Evolutionary conservation across 2,797 vertebrate species (phyloP), one percentile per base, ranked within the genome.

Genomic region (Molossus alvarezi): DNA sequence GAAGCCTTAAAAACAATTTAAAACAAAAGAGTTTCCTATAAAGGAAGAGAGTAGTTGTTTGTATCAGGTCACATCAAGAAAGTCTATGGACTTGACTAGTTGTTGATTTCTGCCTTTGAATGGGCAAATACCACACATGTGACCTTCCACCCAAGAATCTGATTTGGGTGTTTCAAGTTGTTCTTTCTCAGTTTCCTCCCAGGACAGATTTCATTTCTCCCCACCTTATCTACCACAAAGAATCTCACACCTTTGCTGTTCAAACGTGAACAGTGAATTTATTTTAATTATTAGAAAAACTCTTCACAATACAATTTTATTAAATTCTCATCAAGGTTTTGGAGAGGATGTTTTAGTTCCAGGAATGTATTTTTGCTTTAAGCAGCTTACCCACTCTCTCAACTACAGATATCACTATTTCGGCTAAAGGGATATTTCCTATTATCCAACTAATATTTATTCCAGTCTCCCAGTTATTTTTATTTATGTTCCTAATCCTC

Each of bases 71-170:
- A 64, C 10, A 6, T 7, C 3, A 23, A 58, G 17, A 5, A 9
- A 37, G 21, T 1, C 23, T 21, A 17, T 2, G 5, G 14, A 25
- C 27, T 21, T 29, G 25, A 7, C 60, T 33, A 5, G 75, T 57
- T 0, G 1, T 11, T 64, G 25, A 41, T 4, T 82, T 55, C 57
- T 72, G 21, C 14, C 2, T 53, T 69, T 4, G 25, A 25, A 14
- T 1, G 13, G 17, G 57, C 41, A 67, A 27, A 45, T 0, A 1
- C 9, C 13, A 12, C 7, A 1, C n/a, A 0, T 0, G 12, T 29
- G 5, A 27, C 3, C n/a, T 5, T n/a, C 18, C 8, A 0, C 9
- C 79, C 8, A 9, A 27, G 0, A 1, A 15, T 67, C 21, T 15
- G 9, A 37, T 4, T 0, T 3, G 11, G 21, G 14, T 1, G 4